These are phyloP conservation scores for Bombylius discolor DNA, from an alignment of 2,888 invertebrate species.

Conservation along the genomic window DNA sequence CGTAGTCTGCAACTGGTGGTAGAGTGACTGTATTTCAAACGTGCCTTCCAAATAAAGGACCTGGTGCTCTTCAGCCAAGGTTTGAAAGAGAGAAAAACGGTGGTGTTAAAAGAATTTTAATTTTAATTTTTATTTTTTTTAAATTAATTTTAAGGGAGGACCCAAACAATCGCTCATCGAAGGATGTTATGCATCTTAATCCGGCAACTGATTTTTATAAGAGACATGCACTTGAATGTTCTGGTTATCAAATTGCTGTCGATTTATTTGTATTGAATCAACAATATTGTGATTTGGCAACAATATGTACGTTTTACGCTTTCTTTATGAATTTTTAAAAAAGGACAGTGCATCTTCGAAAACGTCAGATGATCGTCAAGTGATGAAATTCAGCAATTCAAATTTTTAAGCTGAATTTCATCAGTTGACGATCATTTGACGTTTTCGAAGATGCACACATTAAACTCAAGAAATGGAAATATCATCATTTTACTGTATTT, in stretches of 20 bases:
- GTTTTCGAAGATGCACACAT: too few species aligned
- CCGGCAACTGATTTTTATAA: constrained; percentile 98
- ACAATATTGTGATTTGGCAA: constrained; percentile 88
- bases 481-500: background rate
- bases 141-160: constrained; percentile 50
- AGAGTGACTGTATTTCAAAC: constrained; percentile 90
- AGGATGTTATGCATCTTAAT: constrained; percentile 75
- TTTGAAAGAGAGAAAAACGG: constrained; percentile 12
- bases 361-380: too few species aligned
- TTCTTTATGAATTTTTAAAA: background rate
- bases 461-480: background rate
- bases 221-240: constrained; percentile 88
- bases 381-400: too few species aligned
- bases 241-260: constrained; percentile 89
- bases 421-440: too few species aligned
- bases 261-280: constrained; percentile 89
- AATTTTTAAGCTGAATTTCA: too few species aligned
- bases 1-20: constrained; percentile 77
- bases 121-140: too few species aligned
- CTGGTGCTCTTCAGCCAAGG: constrained; percentile 72
- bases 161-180: constrained; percentile 66
- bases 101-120: too few species aligned
- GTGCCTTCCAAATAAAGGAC: constrained; percentile 73
- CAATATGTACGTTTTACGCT: constrained; percentile 54
- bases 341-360: too few species aligned